Percentiles rank a stretch among this genome's conserved stretches.
Evolutionary conservation across 2,888 invertebrate species (phyloP).

Genomic region (Lymantria monacha): DNA sequence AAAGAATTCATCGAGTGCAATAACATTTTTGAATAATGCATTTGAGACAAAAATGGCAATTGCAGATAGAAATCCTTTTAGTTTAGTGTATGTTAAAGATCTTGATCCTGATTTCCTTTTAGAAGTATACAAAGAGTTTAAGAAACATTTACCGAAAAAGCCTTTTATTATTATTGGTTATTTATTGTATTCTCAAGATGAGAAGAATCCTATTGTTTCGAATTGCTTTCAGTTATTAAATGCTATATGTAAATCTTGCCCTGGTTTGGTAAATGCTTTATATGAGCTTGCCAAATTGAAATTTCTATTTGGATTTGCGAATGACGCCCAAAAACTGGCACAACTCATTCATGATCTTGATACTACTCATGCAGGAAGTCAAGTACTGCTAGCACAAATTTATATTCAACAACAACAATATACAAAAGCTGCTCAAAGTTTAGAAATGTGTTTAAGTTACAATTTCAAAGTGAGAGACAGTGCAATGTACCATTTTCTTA

Average conservation of each 20-base stretch:
- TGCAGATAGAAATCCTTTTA: constrained; percentile 83
- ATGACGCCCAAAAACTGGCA: constrained; percentile 86
- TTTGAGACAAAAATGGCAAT: constrained; percentile 70
- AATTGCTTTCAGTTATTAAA: constrained; percentile 86
- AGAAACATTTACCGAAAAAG: constrained; percentile 87
- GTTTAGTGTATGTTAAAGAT: constrained; percentile 86
- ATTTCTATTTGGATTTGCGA: constrained; percentile 89
- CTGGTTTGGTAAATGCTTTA: constrained; percentile 87
- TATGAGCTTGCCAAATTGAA: constrained; percentile 90
- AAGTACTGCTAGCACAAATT: constrained; percentile 93
- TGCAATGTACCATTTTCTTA: constrained; percentile 93
- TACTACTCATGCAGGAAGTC: constrained; percentile 90
- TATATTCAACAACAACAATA: constrained; percentile 87
- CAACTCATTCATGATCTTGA: constrained; percentile 89
- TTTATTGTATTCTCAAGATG: constrained; percentile 67
- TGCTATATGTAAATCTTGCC: constrained; percentile 89
- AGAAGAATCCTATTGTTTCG: constrained; percentile 70
- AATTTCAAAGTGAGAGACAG: constrained; percentile 96
- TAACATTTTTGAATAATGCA: constrained; percentile 84
- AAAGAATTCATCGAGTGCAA: constrained; percentile 78
- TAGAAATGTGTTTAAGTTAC: constrained; percentile 95
- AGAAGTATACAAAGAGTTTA: constrained; percentile 88
- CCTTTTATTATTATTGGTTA: constrained; percentile 75
- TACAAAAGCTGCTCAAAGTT: constrained; percentile 90
- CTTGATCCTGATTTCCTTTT: constrained; percentile 94